Percentiles rank a stretch among this genome's conserved stretches.
phyloP scores from a whole-genome alignment of 2,888 invertebrate species.

The Digitonthophagus gazella region DNA sequence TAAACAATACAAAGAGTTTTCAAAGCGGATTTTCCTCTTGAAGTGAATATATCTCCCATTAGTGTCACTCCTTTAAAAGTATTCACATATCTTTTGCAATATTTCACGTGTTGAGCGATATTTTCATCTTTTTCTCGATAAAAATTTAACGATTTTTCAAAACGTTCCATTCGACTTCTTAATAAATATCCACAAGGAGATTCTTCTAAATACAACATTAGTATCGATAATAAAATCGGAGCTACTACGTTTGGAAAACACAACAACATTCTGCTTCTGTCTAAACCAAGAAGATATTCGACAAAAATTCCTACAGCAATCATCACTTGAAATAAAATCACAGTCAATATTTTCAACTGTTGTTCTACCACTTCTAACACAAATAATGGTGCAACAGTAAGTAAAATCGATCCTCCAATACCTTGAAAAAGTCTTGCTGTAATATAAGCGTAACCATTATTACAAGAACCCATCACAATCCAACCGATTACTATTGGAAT shows the following conservation, averaged over 20 bases:
- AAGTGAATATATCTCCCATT: not conserved
- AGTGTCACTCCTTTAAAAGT: not conserved
- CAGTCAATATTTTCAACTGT: not conserved
- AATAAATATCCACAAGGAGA: not conserved
- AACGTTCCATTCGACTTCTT: not conserved
- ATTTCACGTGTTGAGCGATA: not conserved
- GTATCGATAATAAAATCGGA: not conserved
- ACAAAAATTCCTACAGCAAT: constrained; percentile 48
- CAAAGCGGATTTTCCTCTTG: not conserved
- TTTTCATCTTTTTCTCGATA: not conserved
- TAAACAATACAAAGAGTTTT: not conserved
- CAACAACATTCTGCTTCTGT: not conserved
- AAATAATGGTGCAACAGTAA: not conserved
- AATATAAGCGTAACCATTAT: not conserved
- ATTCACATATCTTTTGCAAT: not conserved
- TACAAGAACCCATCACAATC: not conserved
- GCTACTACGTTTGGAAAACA: not conserved
- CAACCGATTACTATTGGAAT: not conserved
- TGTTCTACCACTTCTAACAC: not conserved
- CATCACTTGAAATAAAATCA: not conserved
- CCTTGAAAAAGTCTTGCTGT: not conserved
- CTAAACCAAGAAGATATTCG: constrained; percentile 65
- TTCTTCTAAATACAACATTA: not conserved
- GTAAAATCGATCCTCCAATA: not conserved
- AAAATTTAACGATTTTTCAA: not conserved